phyloP scores from a whole-genome alignment of 2,888 invertebrate genomes.

The Oscheius sp. region DNA sequence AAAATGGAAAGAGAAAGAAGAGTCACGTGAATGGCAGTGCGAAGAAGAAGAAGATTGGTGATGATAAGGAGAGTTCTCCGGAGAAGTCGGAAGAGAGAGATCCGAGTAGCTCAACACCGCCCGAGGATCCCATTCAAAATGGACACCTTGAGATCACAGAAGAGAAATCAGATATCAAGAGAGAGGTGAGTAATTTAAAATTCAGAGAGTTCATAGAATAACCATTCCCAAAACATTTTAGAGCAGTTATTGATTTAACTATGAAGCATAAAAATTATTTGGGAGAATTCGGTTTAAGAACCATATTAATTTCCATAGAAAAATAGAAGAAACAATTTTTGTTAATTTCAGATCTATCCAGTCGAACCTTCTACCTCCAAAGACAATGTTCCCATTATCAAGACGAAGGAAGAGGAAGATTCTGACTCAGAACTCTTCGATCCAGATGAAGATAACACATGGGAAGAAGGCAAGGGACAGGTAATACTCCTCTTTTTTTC shows the following conservation, averaged over 20 bases:
- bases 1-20: slow-evolving; percentile 32
- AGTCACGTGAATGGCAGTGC: slow-evolving; percentile 23
- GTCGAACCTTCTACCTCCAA: slow-evolving; percentile 29
- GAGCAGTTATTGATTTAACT: no score
- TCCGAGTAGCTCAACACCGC: background rate
- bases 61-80: slow-evolving; percentile 13
- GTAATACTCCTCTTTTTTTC: no score
- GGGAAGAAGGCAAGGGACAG: slow-evolving; percentile 24
- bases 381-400: background rate
- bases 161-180: background rate
- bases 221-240: no score
- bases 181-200: no score
- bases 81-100: slow-evolving; percentile 1
- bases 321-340: no score
- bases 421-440: slow-evolving; percentile 14
- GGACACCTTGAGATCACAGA: slow-evolving; percentile 2
- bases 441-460: slow-evolving; percentile 19
- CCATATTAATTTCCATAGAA: no score
- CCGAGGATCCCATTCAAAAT: slow-evolving; percentile 21
- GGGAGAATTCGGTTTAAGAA: no score
- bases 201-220: no score
- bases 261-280: no score
- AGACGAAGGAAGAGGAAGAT: slow-evolving; percentile 9
- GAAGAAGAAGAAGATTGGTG: slow-evolving; percentile 29
- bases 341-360: background rate